Conservation (phyloP, 2,888 invertebrate genomes). For the Philonicus albiceps region DNA sequence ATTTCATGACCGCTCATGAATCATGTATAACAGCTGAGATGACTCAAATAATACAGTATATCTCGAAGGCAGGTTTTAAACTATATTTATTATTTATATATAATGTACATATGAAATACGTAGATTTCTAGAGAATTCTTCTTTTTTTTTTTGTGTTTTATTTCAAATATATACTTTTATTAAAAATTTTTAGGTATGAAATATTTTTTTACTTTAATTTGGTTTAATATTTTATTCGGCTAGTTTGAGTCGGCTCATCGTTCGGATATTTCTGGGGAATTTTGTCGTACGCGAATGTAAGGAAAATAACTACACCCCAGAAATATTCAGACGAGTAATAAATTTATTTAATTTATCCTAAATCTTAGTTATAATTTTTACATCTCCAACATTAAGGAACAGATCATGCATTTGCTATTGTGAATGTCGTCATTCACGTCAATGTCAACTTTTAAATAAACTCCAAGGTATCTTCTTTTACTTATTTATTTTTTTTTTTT, state of each 20-base stretch:
- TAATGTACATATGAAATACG: slow-evolving; percentile 45
- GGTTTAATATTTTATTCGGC: slow-evolving; percentile 41
- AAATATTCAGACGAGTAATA: slow-evolving; percentile 50
- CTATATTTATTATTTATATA: slow-evolving; percentile 46
- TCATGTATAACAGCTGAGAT: slow-evolving; percentile 26
- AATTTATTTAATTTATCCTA: slow-evolving; percentile 46
- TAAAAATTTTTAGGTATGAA: slow-evolving; percentile 50
- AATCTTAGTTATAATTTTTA: slow-evolving; percentile 33
- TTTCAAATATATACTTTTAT: slow-evolving; percentile 47
- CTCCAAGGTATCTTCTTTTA: slow-evolving; percentile 41
- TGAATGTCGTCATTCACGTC: slow-evolving; percentile 45
- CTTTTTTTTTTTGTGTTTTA: slow-evolving; percentile 48
- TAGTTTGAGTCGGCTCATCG: slow-evolving; percentile 36
- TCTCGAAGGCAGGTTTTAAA: slow-evolving; percentile 50
- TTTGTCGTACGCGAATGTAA: slow-evolving; percentile 31
- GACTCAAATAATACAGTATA: slow-evolving; percentile 39
- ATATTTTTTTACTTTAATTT: slow-evolving; percentile 49
- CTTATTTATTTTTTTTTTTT: slow-evolving; percentile 45
- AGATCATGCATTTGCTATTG: slow-evolving; percentile 43
- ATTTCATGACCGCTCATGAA: not conserved
- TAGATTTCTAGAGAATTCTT: slow-evolving; percentile 47
- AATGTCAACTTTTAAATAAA: slow-evolving; percentile 34
- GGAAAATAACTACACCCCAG: slow-evolving; percentile 23
- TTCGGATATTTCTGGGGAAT: slow-evolving; percentile 41
- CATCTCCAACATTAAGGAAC: slow-evolving; percentile 40